Evolutionary conservation across 2,797 vertebrate species (phyloP), one percentile per base, ranked within the genome.

Genomic region (Ambastaia sidthimunki): DNA sequence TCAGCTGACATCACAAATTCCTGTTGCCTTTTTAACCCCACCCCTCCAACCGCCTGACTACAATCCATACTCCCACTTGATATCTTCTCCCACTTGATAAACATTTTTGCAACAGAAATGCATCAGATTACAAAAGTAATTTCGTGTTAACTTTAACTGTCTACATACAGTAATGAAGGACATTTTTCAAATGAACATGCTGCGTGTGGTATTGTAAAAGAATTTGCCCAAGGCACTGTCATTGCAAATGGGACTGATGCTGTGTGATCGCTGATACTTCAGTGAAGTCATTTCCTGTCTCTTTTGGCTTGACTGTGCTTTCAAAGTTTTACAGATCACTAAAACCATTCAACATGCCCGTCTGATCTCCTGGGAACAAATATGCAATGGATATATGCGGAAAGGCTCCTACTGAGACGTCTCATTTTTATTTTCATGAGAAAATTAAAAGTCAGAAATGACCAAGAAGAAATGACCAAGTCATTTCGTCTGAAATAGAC

Each of bases 181-280:
- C 65, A 57, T 15, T 18, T 19, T n/a, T 44, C 16, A 59, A 7
- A 65, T 68, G 23, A 21, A 52, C 37, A 18, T 13, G 55, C n/a
- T 70, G n/a, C 25, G 55, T 60, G 54, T 62, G 76, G 25, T 31
- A 50, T 19, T 62, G 67, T 70, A 48, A 12, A 62, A 31, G 67
- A 37, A 70, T 18, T 7, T 23, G 67, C 67, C 76, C 19, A 7
- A 54, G 52, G 74, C 74, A 12, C 21, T 31, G 37, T 48, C 52
- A 60, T 74, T 34, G 12, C 73, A 65, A 50, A 74, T 37, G 25
- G 47, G 23, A 50, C 25, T 60, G 55, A n/a, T 50, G 44, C 19
- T 71, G 50, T 78, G 71, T 78, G 76, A 71, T 77, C 66, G 31
- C 48, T 3, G 25, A 21, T 10, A 50, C 15, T 47, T 68, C 34